These are phyloP conservation scores for Electrophaes corylata DNA, from an alignment of 2,888 invertebrate species.

Conservation along the genomic window DNA sequence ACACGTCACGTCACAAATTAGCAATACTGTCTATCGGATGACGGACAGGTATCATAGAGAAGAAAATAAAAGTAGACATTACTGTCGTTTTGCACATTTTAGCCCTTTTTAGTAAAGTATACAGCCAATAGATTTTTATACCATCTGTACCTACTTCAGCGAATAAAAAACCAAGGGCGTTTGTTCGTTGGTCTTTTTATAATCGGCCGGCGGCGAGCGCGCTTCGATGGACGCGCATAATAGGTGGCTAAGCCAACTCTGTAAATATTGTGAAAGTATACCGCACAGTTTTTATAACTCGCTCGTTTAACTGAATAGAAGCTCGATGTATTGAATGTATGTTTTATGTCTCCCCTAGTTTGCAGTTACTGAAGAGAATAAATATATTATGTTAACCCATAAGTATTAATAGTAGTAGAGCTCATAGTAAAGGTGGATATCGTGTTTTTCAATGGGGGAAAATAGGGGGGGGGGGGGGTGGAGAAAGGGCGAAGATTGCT, in stretches of 20 bases:
- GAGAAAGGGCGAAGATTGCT: too few species aligned
- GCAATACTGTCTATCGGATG: too few species aligned
- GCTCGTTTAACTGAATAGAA: slow-evolving; percentile 12
- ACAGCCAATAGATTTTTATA: background rate
- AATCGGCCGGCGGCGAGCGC: slow-evolving; percentile 44
- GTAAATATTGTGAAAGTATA: slow-evolving; percentile 18
- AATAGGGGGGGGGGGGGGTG: too few species aligned
- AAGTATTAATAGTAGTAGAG: too few species aligned
- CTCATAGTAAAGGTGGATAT: too few species aligned
- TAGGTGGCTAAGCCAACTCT: slow-evolving; percentile 22
- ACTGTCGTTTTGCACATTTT: too few species aligned
- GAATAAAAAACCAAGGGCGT: slow-evolving; percentile 41
- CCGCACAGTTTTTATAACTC: slow-evolving; percentile 8
- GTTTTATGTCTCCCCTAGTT: background rate
- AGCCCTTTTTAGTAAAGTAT: too few species aligned
- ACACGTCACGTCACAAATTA: too few species aligned
- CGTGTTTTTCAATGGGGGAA: too few species aligned
- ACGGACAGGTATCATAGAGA: too few species aligned
- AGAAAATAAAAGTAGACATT: too few species aligned
- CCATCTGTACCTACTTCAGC: background rate
- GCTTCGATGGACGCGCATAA: slow-evolving; percentile 42
- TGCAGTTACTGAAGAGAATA: background rate
- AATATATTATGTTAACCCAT: background rate
- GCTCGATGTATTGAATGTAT: background rate
- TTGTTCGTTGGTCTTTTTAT: slow-evolving; percentile 54